Evolutionary conservation across 2,888 invertebrate species (phyloP), one percentile per base, ranked within the genome.

Genomic region (Smittia sp.): DNA sequence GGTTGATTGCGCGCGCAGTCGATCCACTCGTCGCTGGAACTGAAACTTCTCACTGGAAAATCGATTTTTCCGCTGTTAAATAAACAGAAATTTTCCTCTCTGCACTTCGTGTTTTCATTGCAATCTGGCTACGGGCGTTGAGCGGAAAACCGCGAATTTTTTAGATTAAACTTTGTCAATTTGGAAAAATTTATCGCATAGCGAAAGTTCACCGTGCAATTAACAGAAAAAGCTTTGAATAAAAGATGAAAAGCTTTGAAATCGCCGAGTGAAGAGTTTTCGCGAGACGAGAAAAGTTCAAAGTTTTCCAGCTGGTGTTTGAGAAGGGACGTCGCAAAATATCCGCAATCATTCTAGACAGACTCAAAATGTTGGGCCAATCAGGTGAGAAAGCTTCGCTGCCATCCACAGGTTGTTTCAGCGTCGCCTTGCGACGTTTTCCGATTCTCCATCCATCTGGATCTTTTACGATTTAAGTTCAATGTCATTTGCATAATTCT

Each of bases 351-450:
- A 72, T 72, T 72, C 54, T 72, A 1, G 72, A 72, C 15, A 62
- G 54, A 62, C 13, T 72, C 38, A 72, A 72, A 72, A 72, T 72
- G 72, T 72, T 72, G 72, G 62, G 72, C 2, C 72, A 72, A 72
- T 72, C 72, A 62, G 27, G 72, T 72, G 15, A 72, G 72, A 39
- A 25, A 63, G 4, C 25, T 9, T 27, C 15, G 11, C 15, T n/a
- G 7, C 25, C 32, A 54, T 32, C 72, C 72, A 72, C 72, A 72
- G 52, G 72, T 72, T 72, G 72, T 20, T 62, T 72, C 62, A 22
- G 15, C 15, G 11, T 1, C 46, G 46, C 15, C 58, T 46, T 22
- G 22, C 18, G 11, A 58, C 18, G 18, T n/a, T 58, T 58, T n/a
- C 58, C 15, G 3, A 11, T 1, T 20, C 6, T n/a, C 18, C 18